These are phyloP conservation scores for Neostethus bicornis DNA, from an alignment of 2,797 vertebrate species.

Conservation along the genomic window DNA sequence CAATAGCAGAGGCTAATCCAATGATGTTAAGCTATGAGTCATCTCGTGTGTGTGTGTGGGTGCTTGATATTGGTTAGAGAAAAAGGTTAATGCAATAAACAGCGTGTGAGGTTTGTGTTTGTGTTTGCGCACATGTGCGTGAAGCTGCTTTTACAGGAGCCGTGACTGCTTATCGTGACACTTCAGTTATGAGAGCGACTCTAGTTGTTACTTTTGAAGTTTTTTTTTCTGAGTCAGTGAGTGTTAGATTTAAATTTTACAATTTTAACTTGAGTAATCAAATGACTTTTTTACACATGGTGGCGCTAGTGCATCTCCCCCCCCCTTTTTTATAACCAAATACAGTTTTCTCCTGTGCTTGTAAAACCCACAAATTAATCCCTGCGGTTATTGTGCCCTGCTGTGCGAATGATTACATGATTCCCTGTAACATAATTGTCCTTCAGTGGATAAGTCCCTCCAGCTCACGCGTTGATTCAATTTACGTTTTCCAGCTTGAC, in stretches of 20 bases:
- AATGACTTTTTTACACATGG: conserved; percentile 53
- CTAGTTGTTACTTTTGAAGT: neutral
- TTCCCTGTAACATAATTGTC: conserved; percentile 33
- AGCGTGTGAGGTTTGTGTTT: conserved; percentile 3
- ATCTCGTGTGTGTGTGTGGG: conserved; percentile 13
- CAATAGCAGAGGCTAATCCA: conserved; percentile 45
- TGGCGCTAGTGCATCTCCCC: conserved; percentile 61
- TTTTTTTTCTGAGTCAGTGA: neutral
- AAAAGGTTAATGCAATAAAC: conserved; percentile 62
- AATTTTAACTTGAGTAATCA: neutral
- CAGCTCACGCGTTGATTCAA: conserved; percentile 18
- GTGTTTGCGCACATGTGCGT: conserved; percentile 8
- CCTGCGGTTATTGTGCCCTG: conserved; percentile 30
- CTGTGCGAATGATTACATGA: conserved; percentile 32
- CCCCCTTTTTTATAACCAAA: neutral
- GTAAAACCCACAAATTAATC: conserved; percentile 28
- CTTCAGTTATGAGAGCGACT: conserved; percentile 7
- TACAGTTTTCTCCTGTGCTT: conserved; percentile 7
- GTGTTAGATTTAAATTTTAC: neutral
- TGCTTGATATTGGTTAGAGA: conserved; percentile 16
- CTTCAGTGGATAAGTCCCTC: conserved; percentile 9
- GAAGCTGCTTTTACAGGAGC: neutral
- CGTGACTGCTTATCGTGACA: conserved; percentile 14
- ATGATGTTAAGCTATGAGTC: conserved; percentile 52
- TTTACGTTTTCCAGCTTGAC: conserved; percentile 22